Evolutionary conservation across 2,113 vertebrate species (phyloP).

Genomic region (Tachuris rubrigastra): DNA sequence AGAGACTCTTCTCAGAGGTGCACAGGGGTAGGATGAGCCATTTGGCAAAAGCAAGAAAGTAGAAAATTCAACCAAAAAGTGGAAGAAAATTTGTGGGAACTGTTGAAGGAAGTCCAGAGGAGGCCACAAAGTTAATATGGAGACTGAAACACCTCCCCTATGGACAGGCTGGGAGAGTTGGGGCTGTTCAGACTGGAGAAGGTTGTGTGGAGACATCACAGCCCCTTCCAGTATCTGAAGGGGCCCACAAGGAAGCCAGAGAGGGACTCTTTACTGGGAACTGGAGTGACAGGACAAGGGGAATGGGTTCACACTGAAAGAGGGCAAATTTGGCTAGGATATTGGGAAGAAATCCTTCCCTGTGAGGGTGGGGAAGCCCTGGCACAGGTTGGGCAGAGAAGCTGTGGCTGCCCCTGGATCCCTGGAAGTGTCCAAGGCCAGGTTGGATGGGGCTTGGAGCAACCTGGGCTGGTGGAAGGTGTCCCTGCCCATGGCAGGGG

Average conservation of each 20-base stretch:
- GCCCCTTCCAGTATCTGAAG: neutral
- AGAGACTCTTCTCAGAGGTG: neutral
- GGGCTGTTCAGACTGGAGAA: neutral
- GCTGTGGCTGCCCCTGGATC: neutral
- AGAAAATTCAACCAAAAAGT: neutral
- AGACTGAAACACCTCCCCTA: neutral
- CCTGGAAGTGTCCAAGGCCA: neutral
- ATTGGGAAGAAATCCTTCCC: neutral
- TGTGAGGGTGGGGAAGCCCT: neutral
- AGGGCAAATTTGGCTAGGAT: neutral
- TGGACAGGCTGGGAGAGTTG: neutral
- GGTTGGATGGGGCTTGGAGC: neutral
- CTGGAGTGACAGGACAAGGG: neutral
- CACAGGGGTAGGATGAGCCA: neutral
- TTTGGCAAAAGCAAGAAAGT: neutral
- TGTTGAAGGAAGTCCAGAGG: neutral
- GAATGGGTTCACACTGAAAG: neutral
- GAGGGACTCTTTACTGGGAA: neutral
- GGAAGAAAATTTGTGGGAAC: neutral
- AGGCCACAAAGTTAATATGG: neutral
- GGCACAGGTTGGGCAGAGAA: neutral
- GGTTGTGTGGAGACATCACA: neutral
- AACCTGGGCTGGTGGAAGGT: neutral
- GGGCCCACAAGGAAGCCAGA: neutral
- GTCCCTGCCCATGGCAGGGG: neutral